Conservation (phyloP, 2,797 vertebrate species). For the Sebastes taczanowskii region DNA sequence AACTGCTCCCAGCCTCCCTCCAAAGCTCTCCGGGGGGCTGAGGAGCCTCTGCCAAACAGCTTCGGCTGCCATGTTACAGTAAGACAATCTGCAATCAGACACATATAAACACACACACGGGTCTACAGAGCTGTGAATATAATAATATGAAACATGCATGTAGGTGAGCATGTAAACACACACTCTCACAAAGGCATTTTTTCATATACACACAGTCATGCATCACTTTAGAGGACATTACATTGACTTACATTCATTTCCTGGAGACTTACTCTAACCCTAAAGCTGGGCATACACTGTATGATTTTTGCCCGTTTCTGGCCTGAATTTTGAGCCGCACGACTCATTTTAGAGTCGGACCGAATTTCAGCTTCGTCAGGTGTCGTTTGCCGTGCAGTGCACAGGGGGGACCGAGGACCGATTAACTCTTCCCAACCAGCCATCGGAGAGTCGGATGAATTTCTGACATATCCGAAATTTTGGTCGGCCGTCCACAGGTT, state of each 20-base stretch:
- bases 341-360: too few relatives aligned
- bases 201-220: not conserved
- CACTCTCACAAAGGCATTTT: not conserved
- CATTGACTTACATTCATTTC: not conserved
- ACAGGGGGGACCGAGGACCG: too few relatives aligned
- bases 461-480: too few relatives aligned
- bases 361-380: too few relatives aligned
- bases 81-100: not conserved
- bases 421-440: too few relatives aligned
- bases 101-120: not conserved
- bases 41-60: constrained; percentile 32
- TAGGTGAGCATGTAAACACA: not conserved
- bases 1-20: constrained; percentile 58
- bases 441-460: too few relatives aligned
- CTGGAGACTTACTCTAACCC: too few relatives aligned
- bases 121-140: not conserved
- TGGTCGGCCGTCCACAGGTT: too few relatives aligned
- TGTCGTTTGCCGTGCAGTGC: too few relatives aligned
- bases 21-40: constrained; percentile 35
- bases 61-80: constrained; percentile 22
- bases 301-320: too few relatives aligned
- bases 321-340: too few relatives aligned
- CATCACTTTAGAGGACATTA: not conserved
- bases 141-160: not conserved
- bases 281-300: too few relatives aligned